Evolutionary conservation across 2,113 vertebrate genomes (phyloP).

Genomic region (Syngnathoides biaculeatus): DNA sequence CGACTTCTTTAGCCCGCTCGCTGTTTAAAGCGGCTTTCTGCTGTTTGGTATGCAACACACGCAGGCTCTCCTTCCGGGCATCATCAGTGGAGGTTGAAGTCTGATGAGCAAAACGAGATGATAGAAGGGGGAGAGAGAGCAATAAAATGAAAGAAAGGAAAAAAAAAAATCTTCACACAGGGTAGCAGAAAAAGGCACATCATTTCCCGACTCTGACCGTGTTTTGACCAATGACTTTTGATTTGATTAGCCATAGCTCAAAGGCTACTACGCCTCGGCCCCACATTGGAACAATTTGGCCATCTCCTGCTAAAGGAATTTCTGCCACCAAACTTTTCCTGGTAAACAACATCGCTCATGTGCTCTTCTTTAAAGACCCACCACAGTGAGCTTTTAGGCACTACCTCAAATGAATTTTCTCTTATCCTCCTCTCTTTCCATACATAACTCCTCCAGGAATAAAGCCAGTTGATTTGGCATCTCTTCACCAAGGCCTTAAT

Average conservation of each 20-base stretch:
- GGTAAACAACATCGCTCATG: constrained; percentile 6
- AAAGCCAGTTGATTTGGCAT: constrained; percentile 69
- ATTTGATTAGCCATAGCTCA: constrained; percentile 48
- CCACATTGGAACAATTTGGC: constrained; percentile 25
- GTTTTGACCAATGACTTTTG: constrained; percentile 56
- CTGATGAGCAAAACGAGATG: constrained; percentile 67
- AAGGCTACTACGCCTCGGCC: constrained; percentile 31
- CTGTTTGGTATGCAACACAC: constrained; percentile 67
- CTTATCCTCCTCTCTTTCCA: constrained; percentile 61
- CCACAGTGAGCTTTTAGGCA: constrained; percentile 15
- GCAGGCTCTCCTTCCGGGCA: constrained; percentile 66
- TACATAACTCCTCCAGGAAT: constrained; percentile 62
- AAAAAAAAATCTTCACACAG: constrained; percentile 44
- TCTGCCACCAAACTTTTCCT: constrained; percentile 28
- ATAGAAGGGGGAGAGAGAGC: constrained; percentile 28
- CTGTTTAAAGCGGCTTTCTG: constrained; percentile 55
- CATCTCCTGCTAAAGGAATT: constrained; percentile 31
- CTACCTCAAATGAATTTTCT: constrained; percentile 44
- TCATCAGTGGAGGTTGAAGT: constrained; percentile 68
- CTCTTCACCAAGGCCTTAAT: constrained; percentile 70
- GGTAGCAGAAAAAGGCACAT: constrained; percentile 34
- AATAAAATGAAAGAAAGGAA: constrained; percentile 48
- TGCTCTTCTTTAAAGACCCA: constrained; percentile 20
- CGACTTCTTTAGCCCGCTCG: constrained; percentile 49
- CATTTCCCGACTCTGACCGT: constrained; percentile 42